Evolutionary conservation across 2,888 invertebrate genomes (phyloP).

Genomic region (Acanthosepion lycidas): DNA sequence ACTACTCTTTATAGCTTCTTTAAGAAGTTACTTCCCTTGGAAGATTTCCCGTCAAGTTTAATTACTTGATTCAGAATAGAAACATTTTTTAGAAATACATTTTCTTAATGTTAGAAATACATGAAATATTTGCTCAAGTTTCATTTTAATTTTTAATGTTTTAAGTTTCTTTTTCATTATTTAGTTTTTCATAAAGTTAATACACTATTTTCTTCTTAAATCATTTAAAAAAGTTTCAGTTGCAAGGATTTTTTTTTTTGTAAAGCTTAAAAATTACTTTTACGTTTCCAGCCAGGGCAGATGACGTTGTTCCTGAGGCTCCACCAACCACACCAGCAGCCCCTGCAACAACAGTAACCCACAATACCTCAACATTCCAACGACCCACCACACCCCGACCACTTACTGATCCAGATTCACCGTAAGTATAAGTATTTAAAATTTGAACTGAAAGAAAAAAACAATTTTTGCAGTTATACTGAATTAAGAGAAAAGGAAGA

Average conservation of each 20-base stretch:
- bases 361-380: slow-evolving; percentile 44
- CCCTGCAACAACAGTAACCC: slow-evolving; percentile 37
- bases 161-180: neutral
- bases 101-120: no score
- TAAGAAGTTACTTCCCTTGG: neutral
- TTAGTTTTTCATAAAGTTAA: neutral
- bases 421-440: neutral
- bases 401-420: slow-evolving; percentile 47
- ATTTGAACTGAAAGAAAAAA: no score
- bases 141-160: no score
- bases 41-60: neutral
- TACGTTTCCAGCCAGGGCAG: slow-evolving; percentile 36
- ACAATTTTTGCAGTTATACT: no score
- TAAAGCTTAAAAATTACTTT: neutral
- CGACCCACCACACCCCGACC: slow-evolving; percentile 47
- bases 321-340: slow-evolving; percentile 40
- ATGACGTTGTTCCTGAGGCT: slow-evolving; percentile 42
- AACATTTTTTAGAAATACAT: no score
- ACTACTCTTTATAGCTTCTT: neutral
- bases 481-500: no score
- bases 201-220: neutral
- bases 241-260: neutral
- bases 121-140: no score
- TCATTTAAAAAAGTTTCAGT: no score
- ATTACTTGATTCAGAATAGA: no score